These are phyloP conservation scores for Lithosia quadra DNA, from an alignment of 2,888 invertebrate genomes.

Conservation along the genomic window DNA sequence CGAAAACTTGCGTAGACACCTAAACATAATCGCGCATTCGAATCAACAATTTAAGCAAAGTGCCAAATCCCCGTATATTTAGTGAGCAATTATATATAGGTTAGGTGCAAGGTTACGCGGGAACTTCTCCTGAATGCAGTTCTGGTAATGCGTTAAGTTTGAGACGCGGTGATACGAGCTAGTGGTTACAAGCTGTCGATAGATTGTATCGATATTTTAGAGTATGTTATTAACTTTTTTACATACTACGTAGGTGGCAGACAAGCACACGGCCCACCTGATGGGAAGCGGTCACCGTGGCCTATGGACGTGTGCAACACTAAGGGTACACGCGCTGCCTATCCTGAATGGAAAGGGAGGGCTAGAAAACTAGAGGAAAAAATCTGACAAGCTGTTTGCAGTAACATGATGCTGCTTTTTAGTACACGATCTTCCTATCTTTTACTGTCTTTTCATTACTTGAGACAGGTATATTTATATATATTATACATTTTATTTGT, in stretches of 20 bases:
- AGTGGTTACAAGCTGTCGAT: constrained; percentile 35
- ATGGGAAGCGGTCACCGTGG: no score
- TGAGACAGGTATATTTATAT: background rate
- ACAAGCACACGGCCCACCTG: no score
- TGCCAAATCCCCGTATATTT: constrained; percentile 27
- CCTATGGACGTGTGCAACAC: no score
- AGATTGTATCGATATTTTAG: constrained; percentile 19
- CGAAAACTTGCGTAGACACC: background rate
- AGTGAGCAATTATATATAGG: constrained; percentile 38
- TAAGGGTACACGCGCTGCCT: no score
- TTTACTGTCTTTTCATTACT: background rate
- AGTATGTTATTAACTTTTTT: no score
- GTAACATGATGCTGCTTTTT: no score
- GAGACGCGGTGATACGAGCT: constrained; percentile 67
- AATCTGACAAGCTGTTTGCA: no score
- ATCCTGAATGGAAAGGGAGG: no score
- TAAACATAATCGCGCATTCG: constrained; percentile 13
- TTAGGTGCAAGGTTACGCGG: constrained; percentile 67
- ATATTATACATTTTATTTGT: no score
- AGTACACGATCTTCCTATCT: background rate
- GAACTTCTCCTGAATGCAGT: constrained; percentile 76
- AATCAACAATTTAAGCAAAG: constrained; percentile 22
- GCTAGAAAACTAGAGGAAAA: no score
- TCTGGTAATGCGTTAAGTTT: constrained; percentile 81
- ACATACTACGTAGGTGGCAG: no score